Evolutionary conservation across 2,113 vertebrate species (phyloP).

Genomic region (Psilopsiagon aurifrons): DNA sequence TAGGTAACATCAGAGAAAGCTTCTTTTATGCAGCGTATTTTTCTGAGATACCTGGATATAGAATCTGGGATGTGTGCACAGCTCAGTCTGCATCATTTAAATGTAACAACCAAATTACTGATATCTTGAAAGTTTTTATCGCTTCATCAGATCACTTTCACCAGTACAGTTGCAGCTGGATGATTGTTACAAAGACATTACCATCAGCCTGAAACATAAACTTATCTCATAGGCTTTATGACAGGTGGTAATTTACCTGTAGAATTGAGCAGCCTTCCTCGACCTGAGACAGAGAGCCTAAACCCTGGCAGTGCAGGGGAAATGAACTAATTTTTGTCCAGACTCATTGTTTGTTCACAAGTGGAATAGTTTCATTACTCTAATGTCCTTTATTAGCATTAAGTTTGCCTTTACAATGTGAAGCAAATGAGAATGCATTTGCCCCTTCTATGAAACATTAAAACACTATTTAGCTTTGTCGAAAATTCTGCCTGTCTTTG

Average conservation of each 20-base stretch:
- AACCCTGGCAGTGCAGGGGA: neutral
- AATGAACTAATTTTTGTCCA: neutral
- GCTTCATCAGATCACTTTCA: neutral
- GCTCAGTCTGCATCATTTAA: neutral
- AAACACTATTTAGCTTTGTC: neutral
- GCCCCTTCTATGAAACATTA: neutral
- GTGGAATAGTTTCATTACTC: neutral
- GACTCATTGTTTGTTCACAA: neutral
- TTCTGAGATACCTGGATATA: neutral
- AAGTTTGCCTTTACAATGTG: neutral
- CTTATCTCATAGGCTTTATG: neutral
- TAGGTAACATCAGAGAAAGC: neutral
- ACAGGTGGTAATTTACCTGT: neutral
- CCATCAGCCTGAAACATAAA: neutral
- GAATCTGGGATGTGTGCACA: neutral
- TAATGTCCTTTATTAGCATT: neutral
- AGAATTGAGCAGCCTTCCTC: neutral
- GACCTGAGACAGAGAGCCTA: neutral
- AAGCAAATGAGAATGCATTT: neutral
- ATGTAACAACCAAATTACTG: neutral
- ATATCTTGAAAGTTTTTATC: neutral
- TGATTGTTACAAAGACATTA: neutral
- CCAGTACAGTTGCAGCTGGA: neutral
- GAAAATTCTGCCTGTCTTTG: constrained; percentile 8
- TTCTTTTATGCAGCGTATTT: neutral